phyloP scores from a whole-genome alignment of 2,797 vertebrate genomes.

The Gallinago stenura region DNA sequence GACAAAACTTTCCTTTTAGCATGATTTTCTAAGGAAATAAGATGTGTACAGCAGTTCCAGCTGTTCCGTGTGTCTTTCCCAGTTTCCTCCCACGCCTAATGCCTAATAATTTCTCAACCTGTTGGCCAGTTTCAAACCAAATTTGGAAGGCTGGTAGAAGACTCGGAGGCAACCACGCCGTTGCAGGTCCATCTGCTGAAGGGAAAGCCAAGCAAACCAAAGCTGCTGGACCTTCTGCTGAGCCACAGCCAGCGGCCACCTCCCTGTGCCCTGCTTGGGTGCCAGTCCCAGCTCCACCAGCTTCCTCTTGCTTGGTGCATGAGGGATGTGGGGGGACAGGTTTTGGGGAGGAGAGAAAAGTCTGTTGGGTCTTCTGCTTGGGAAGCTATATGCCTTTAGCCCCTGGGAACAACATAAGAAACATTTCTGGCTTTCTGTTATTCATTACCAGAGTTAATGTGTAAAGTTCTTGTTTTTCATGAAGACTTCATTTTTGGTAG shows the following conservation, averaged over 20 bases:
- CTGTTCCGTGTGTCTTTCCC: background rate
- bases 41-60: background rate
- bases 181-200: background rate
- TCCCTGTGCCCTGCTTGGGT: background rate
- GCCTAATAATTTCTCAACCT: background rate
- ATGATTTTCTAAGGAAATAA: background rate
- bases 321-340: too few species aligned
- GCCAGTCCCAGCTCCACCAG: background rate
- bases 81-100: fast-evolving
- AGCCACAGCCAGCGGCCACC: background rate
- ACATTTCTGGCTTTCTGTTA: background rate
- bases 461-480: constrained; percentile 9
- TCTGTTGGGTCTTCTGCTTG: background rate
- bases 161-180: fast-evolving
- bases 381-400: background rate
- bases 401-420: background rate
- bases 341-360: background rate
- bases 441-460: background rate
- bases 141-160: background rate
- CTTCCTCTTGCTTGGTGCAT: background rate
- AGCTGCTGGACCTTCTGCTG: background rate
- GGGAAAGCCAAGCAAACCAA: background rate
- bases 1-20: background rate
- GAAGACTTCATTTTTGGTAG: background rate
- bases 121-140: background rate